Evolutionary conservation across 1,140 invertebrate genomes (phyloP), one percentile per base, ranked within the genome.

Genomic region (Drosophila serrata): DNA sequence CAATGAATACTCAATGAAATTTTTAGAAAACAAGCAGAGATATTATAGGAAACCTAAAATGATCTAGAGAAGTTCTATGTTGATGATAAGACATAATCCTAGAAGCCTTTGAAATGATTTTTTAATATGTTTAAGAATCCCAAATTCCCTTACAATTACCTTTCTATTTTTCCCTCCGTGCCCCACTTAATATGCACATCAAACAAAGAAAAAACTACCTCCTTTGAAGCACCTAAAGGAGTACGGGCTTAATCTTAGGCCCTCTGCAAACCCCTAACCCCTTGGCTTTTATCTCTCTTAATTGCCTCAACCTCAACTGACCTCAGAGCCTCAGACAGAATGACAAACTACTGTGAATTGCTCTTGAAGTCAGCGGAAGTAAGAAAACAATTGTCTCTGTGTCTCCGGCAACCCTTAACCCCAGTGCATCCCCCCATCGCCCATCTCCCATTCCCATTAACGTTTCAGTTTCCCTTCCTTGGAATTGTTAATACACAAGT

Each of bases 301-400:
- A 74, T 74, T 74, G 70, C 69, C 70, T 51, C 70, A 61, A 62
- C 37, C 69, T 62, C 56, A 59, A 27, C 37, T 61, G 56, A 74
- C 70, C 68, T 72, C 68, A 72, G 68, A 48, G 43, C 35, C 46
- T 49, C 68, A 72, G 68, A 72, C 65, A 72, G 68, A 70, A 70
- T 72, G 69, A 74, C 70, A 74, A 74, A 74, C 70, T 74, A 74
- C 69, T 74, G 69, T 74, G 70, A 74, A 74, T 62, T 51, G 70
- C 68, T 74, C 70, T 74, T 74, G 57, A 74, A 74, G 57, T 37
- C 67, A 74, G 57, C 70, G 70, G 70, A 74, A 74, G 70, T 74
- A 74, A 72, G 57, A 74, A 74, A 74, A 74, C 46, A 74, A 74
- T 74, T 74, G 69, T 74, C 68, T 61, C 55, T 45, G 45, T 61